Conservation (phyloP, 1,140 invertebrate genomes). For the Charaxes varanes region DNA sequence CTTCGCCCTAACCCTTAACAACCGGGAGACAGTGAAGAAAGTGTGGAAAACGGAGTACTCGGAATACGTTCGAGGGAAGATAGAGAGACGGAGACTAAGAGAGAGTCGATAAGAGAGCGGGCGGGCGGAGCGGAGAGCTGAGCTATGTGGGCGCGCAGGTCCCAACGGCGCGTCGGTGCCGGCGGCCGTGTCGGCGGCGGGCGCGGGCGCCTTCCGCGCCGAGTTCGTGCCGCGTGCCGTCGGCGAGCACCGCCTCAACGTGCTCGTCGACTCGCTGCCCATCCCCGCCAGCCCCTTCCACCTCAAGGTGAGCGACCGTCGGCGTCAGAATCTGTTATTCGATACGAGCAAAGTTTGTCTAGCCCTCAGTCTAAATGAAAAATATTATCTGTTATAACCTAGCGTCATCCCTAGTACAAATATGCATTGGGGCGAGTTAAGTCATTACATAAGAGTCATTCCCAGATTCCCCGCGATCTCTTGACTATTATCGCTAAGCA, state of each 20-base stretch:
- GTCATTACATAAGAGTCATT: too few relatives aligned
- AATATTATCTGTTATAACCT: too few relatives aligned
- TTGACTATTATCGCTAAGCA: too few relatives aligned
- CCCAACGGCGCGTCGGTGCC: conserved; percentile 90
- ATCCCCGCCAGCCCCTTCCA: conserved; percentile 93
- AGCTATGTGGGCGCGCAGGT: conserved; percentile 74
- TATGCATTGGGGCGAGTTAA: too few relatives aligned
- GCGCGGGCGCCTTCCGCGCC: conserved; percentile 86
- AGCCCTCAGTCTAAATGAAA: too few relatives aligned
- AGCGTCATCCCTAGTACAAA: too few relatives aligned
- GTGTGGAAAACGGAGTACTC: neutral
- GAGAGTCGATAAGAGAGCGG: conserved; percentile 1
- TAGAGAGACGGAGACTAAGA: conserved; percentile 6
- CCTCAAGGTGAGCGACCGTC: conserved; percentile 82
- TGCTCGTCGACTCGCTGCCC: conserved; percentile 84
- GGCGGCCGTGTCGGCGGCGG: conserved; percentile 87
- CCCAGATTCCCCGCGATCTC: too few relatives aligned
- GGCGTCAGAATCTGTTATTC: too few relatives aligned
- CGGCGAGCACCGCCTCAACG: conserved; percentile 92
- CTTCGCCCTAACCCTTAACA: conserved; percentile 72
- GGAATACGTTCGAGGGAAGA: too few relatives aligned
- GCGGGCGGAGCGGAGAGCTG: conserved; percentile 56
- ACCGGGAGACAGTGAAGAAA: conserved; percentile 10
- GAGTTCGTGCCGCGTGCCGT: conserved; percentile 90
- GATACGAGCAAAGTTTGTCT: too few relatives aligned